Evolutionary conservation across 2,888 invertebrate species (phyloP).

Genomic region (Brenthis daphne): DNA sequence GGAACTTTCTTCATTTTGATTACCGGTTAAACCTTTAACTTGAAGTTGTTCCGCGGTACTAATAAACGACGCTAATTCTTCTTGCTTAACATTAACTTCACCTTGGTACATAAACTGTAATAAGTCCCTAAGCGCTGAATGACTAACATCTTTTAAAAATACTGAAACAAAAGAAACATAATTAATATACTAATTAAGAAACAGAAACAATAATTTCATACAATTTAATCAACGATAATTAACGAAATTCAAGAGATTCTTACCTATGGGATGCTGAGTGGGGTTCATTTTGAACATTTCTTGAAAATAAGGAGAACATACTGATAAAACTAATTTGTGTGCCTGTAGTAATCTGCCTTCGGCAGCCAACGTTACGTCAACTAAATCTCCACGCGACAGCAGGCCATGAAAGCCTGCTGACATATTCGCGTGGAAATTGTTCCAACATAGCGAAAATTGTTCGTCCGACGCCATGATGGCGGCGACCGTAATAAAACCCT

Average conservation of each 20-base stretch:
- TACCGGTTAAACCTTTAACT: slow-evolving; percentile 87
- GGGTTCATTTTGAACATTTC: slow-evolving; percentile 88
- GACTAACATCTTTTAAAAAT: slow-evolving; percentile 87
- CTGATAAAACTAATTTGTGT: slow-evolving; percentile 87
- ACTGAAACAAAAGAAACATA: slow-evolving; percentile 72
- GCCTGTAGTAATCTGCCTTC: slow-evolving; percentile 87
- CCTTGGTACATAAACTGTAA: slow-evolving; percentile 88
- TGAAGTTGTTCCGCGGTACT: slow-evolving; percentile 88
- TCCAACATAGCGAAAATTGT: slow-evolving; percentile 89
- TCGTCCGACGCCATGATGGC: slow-evolving; percentile 88
- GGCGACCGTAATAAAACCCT: slow-evolving; percentile 68
- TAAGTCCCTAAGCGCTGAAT: slow-evolving; percentile 86
- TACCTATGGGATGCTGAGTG: slow-evolving; percentile 86
- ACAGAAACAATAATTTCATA: slow-evolving; percentile 14
- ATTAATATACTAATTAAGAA: neutral
- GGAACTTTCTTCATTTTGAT: slow-evolving; percentile 83
- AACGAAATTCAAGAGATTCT: slow-evolving; percentile 42
- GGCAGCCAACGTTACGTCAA: slow-evolving; percentile 87
- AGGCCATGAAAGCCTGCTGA: slow-evolving; percentile 87
- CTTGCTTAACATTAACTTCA: slow-evolving; percentile 87
- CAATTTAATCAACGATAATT: slow-evolving; percentile 6
- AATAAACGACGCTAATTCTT: slow-evolving; percentile 87
- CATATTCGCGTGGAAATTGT: slow-evolving; percentile 88
- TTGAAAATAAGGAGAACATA: slow-evolving; percentile 88
- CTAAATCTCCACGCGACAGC: slow-evolving; percentile 86